phyloP scores from a whole-genome alignment of 2,797 vertebrate species.

The Anniella stebbinsi region DNA sequence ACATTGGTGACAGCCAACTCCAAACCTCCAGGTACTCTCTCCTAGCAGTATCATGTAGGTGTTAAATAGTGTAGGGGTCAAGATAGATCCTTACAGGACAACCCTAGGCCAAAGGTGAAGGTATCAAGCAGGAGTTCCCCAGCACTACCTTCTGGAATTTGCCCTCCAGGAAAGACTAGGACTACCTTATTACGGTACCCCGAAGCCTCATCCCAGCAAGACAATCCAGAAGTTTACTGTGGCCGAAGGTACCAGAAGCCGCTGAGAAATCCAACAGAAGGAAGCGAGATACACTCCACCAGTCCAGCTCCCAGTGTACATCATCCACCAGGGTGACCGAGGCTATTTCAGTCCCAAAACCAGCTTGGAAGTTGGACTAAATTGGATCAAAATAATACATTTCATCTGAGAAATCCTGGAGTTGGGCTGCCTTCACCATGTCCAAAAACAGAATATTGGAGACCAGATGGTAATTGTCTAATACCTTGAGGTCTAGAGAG shows the following conservation, averaged over 20 bases:
- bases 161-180: constrained; percentile 7
- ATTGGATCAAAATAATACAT: neutral
- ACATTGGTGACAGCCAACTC: neutral
- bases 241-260: neutral
- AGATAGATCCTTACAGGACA: neutral
- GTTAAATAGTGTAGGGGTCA: neutral
- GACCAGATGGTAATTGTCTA: constrained; percentile 9
- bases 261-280: neutral
- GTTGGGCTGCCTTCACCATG: neutral
- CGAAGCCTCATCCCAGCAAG: neutral
- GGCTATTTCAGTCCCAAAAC: neutral
- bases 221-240: neutral
- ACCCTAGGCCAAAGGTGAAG: neutral
- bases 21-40: too few relatives aligned
- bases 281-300: neutral
- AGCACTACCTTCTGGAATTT: constrained; percentile 20
- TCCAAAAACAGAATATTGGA: neutral
- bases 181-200: neutral
- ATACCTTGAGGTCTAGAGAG: neutral
- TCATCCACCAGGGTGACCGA: neutral
- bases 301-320: too few relatives aligned
- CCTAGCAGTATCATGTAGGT: too few relatives aligned
- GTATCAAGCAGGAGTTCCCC: neutral
- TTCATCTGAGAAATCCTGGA: neutral
- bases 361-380: constrained; percentile 1